Evolutionary conservation across 2,888 invertebrate genomes (phyloP), one percentile per base, ranked within the genome.

Genomic region (Parthenolecanium corni): DNA sequence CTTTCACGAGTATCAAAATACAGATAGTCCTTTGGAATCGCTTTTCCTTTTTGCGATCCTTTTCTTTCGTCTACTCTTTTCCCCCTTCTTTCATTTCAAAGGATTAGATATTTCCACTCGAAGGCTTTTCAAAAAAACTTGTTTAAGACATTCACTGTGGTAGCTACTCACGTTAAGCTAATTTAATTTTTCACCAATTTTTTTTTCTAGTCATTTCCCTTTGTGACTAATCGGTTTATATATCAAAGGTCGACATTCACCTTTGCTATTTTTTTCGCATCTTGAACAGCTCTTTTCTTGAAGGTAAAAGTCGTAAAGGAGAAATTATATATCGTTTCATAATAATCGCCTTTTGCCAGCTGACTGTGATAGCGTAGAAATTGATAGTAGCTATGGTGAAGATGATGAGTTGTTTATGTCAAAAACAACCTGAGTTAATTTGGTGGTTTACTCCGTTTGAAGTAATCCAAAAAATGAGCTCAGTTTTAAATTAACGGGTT

Each of bases 151-250:
- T 42, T 38, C 9, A 9, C 31, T 9, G n/a, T n/a, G 4, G 31
- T 40, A 38, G 38, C 38, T 40, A 40, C 42, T 42, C 40, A 42
- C 54, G 54, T 54, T 42, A 54, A 54, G 54, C 54, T 54, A 54
- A 54, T 54, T 54, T 54, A 54, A 54, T 54, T 54, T 54, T 54
- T 54, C n/a, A n/a, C n/a, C n/a, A n/a, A n/a, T n/a, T n/a, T 14
- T 36, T 54, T 42, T 42, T 23, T 54, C 18, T 14, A n/a, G 31
- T 9, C 31, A 4, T 31, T 9, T 31, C 9, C n/a, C 18, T n/a
- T 16, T 16, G 42, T 40, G 40, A 40, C 24, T 24, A 23, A 42
- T 54, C 42, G 42, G 42, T 21, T 54, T 40, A 40, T 40, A n/a
- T 54, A 54, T 54, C 54, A 54, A 54, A 54, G 54, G 40, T 40